These are phyloP conservation scores for Oligia latruncula DNA, from an alignment of 2,888 invertebrate genomes.

Conservation along the genomic window DNA sequence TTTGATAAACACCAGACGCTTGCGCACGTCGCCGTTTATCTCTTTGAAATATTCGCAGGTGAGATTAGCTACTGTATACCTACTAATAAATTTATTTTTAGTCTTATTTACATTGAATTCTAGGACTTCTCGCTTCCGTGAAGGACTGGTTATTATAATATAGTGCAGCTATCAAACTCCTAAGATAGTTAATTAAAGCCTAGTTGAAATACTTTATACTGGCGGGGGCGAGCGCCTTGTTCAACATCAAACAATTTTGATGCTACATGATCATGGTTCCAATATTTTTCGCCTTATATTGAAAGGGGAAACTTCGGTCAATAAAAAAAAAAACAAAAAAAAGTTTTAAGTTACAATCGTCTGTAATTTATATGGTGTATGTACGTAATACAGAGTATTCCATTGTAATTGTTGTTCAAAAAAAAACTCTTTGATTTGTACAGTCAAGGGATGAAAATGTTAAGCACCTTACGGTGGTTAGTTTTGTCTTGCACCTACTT, in stretches of 20 bases:
- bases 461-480: too few relatives aligned
- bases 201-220: not conserved
- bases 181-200: not conserved
- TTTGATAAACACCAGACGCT: slow-evolving; percentile 83
- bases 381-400: too few relatives aligned
- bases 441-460: too few relatives aligned
- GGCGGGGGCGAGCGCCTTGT: not conserved
- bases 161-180: not conserved
- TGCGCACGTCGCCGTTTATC: slow-evolving; percentile 81
- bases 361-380: too few relatives aligned
- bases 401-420: too few relatives aligned
- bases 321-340: too few relatives aligned
- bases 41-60: slow-evolving; percentile 86
- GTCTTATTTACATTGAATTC: slow-evolving; percentile 10
- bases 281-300: not conserved
- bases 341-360: too few relatives aligned
- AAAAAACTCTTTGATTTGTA: too few relatives aligned
- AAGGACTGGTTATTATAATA: not conserved
- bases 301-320: too few relatives aligned
- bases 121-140: slow-evolving; percentile 37
- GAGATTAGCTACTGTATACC: slow-evolving; percentile 54
- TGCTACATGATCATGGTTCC: not conserved
- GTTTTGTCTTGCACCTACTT: too few relatives aligned
- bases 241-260: not conserved
- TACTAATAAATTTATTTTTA: slow-evolving; percentile 45